Conservation (phyloP, 2,797 vertebrate species). For the Tapirus indicus region DNA sequence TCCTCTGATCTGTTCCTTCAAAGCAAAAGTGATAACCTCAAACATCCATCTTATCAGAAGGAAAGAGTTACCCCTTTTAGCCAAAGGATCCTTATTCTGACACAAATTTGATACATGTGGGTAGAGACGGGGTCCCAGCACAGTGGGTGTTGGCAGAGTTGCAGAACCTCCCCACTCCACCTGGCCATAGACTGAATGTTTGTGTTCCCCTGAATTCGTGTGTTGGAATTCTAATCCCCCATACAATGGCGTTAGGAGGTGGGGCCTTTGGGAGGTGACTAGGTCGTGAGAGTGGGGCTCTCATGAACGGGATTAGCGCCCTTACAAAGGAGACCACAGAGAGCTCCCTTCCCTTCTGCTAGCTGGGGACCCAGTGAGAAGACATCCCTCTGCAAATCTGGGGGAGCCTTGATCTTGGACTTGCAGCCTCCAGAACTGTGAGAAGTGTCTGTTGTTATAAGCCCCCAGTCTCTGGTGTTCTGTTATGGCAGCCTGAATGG, state of each 20-base stretch:
- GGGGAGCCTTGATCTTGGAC: not conserved
- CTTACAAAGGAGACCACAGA: not conserved
- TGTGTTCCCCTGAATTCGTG: not conserved
- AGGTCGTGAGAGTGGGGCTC: not conserved
- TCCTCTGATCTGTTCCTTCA: too few relatives aligned
- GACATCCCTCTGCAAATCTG: not conserved
- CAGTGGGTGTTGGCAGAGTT: rapidly evolving
- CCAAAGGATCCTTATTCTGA: rapidly evolving
- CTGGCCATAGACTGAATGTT: rapidly evolving
- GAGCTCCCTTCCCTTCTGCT: not conserved
- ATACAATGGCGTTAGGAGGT: not conserved
- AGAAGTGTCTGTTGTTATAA: not conserved
- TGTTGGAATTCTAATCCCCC: not conserved
- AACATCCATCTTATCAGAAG: not conserved
- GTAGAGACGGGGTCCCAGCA: rapidly evolving
- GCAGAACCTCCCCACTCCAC: rapidly evolving
- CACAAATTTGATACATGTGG: rapidly evolving
- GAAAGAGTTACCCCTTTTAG: not conserved
- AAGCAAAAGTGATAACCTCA: not conserved
- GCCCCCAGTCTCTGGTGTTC: not conserved
- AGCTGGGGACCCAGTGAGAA: not conserved
- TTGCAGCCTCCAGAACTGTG: not conserved
- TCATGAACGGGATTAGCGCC: not conserved
- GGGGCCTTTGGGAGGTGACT: not conserved
- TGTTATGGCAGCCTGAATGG: not conserved